Base-by-base conservation (phyloP, 1,140 invertebrate genomes). In the Papilio polytes region DNA sequence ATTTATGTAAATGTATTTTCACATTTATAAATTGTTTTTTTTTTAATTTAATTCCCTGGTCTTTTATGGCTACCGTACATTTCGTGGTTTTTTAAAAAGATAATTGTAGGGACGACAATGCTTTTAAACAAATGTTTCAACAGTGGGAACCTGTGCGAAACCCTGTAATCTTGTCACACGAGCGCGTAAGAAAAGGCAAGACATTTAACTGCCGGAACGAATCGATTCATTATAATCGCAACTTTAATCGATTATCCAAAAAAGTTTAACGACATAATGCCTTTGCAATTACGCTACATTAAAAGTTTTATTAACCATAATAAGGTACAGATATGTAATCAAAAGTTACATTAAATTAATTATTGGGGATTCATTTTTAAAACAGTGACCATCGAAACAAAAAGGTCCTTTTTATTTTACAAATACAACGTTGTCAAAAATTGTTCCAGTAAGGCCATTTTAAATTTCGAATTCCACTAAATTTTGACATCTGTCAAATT, bases 231-330 rank as follows among this genome's bases (percentile, higher is more conserved):
- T 31, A 70, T 70, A 70, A 36, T 70, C 63, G 63, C 63, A 70
- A 70, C 22, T 70, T 70, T 70, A 70, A 70, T 70, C 63, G 63
- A 70, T 70, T 70, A 70, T 70, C 63, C 63, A 70, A 70, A 70
- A 66, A 70, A 70, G 26, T 31, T 70, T 31, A 70, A 70, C 63
- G 63, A 70, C 26, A 31, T 70, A 70, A 70, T 70, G 12, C 26
- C 26, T 66, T 66, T 70, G 13, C 26, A 70, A 70, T 70, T 70
- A 70, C 22, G 26, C 2, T 70, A 70, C 63, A 70, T 70, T 70
- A 70, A 63, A 63, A 70, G 12, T 36, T 70, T 70, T 70, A 70
- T 70, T 70, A 18, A 56, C n/a, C 59, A 26, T 63, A 26, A 63
- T 63, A 22, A 63, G 3, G 59, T 26, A 63, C 59, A 26, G 22